phyloP scores from a whole-genome alignment of 1,140 invertebrate genomes.

The Cherax destructor region DNA sequence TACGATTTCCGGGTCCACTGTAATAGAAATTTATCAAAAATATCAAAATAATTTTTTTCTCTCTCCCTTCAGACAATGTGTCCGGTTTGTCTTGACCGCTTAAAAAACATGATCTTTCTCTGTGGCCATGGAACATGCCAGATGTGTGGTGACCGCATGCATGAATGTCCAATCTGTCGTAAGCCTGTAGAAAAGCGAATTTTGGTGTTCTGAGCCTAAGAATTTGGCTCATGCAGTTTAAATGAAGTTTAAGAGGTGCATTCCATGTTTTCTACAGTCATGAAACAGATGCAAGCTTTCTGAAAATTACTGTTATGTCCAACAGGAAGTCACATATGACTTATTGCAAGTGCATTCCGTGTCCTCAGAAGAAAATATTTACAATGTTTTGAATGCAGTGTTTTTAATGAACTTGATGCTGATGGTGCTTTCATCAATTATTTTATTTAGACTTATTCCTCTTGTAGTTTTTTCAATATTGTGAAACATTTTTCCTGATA shows the following conservation, averaged over 20 bases:
- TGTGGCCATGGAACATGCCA: constrained; percentile 98
- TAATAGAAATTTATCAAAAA: too few relatives aligned
- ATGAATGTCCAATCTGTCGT: constrained; percentile 97
- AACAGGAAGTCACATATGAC: background rate
- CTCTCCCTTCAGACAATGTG: constrained; percentile 90
- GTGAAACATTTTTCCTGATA: background rate
- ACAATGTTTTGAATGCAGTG: background rate
- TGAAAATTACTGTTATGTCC: background rate
- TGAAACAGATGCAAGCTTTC: background rate
- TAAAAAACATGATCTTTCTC: constrained; percentile 99
- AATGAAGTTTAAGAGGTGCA: background rate
- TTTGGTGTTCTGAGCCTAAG: constrained; percentile 84
- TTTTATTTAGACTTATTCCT: background rate
- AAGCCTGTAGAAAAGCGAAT: constrained; percentile 97
- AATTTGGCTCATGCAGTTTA: background rate
- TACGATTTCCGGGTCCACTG: too few relatives aligned
- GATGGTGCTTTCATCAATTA: background rate
- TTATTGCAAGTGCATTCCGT: background rate
- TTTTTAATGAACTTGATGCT: background rate
- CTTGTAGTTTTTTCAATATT: background rate
- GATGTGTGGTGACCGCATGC: constrained; percentile 97
- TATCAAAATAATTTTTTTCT: background rate
- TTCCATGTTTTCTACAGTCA: background rate
- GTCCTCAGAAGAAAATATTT: background rate
- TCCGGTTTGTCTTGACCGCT: constrained; percentile 96